These are phyloP conservation scores for Drosophila pseudoananassae DNA, from an alignment of 1,140 invertebrate genomes.

Conservation along the genomic window DNA sequence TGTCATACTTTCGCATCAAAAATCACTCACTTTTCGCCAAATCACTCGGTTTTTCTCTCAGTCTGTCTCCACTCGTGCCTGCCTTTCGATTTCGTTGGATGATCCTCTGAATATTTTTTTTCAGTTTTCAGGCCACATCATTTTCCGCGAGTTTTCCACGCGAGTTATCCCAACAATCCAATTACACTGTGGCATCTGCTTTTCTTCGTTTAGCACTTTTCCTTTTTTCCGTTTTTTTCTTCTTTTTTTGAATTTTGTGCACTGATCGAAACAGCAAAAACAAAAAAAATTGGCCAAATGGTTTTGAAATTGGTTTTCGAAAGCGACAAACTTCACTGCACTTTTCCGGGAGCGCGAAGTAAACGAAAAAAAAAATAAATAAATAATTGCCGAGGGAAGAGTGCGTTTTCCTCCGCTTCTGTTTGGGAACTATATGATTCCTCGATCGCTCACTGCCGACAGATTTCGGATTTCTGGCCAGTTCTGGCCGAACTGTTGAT, in stretches of 20 bases:
- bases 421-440: background rate
- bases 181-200: background rate
- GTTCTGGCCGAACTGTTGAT: no score
- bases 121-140: background rate
- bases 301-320: background rate
- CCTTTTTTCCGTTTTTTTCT: no score
- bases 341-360: background rate
- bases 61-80: background rate
- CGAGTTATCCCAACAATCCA: background rate
- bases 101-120: background rate
- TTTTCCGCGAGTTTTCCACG: background rate
- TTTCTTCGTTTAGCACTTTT: background rate
- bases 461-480: background rate
- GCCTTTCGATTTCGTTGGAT: constrained; percentile 1
- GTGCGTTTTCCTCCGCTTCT: background rate
- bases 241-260: background rate
- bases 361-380: background rate
- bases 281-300: background rate
- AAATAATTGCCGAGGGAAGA: background rate
- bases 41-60: constrained; percentile 3
- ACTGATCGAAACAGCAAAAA: background rate
- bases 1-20: background rate
- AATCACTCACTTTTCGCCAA: constrained; percentile 4
- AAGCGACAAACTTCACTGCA: background rate
- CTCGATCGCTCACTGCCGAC: background rate